Evolutionary conservation across 2,888 invertebrate genomes (phyloP), one percentile per base, ranked within the genome.

Genomic region (Rhynchonema sp.): DNA sequence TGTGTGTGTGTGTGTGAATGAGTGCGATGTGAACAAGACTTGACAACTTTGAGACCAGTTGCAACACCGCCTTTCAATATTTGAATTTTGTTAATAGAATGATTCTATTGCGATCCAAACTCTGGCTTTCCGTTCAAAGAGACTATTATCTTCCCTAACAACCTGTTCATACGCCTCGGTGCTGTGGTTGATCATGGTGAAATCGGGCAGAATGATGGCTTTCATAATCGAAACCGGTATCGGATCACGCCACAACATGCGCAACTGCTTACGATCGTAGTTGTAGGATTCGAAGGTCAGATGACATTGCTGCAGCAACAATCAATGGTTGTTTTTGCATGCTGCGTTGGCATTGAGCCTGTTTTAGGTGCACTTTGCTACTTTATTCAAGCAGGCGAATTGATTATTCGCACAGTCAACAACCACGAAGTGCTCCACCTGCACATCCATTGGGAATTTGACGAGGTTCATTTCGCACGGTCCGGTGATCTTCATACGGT

Each of bases 261-360:
- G 62, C 25, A 72, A 72, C 62, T 72, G 72, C 28, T 70, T 70
- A 3, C 38, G 72, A 63, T 72, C 72, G 63, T 72, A 72, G 63
- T 71, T 72, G 66, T 67, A 72, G 52, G 67, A 67, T 60, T 70
- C 71, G 56, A 72, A 69, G 9, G 70, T 72, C 56, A 72, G 63
- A 26, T 62, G 60, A 62, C 70, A 72, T 62, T 67, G 65, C n/a
- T n/a, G n/a, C n/a, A n/a, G n/a, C n/a, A n/a, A n/a, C n/a, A n/a
- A n/a, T n/a, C n/a, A n/a, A 46, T 71, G 69, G 23, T 62, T 62
- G 60, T 70, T 70, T 69, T 71, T 69, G 1, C 70, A 70, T 57
- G 71, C 71, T 61, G 67, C 3, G 22, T 6, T 49, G 49, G 38
- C 9, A 20, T 9, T 20, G 38, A 20, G n/a, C n/a, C n/a, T n/a